phyloP scores from a whole-genome alignment of 2,797 vertebrate genomes.

The Simalia tracyae region DNA sequence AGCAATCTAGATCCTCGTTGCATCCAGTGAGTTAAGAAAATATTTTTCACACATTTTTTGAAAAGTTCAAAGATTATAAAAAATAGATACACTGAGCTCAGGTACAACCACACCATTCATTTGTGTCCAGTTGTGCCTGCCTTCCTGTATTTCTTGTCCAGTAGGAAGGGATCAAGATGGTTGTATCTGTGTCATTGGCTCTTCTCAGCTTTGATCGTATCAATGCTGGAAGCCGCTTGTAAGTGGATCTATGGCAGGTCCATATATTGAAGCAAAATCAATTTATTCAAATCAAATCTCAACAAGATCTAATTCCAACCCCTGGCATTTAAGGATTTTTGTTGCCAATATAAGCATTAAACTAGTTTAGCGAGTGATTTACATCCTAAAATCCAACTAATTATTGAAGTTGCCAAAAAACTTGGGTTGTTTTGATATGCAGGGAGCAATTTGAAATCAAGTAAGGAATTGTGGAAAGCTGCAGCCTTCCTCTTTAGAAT shows the following conservation, averaged over 20 bases:
- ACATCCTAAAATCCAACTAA: background rate
- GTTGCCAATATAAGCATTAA: conserved; percentile 40
- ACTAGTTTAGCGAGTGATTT: conserved; percentile 15
- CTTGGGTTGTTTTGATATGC: background rate
- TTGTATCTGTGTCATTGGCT: background rate
- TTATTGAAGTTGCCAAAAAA: conserved; percentile 10
- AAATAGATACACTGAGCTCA: background rate
- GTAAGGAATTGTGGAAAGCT: background rate
- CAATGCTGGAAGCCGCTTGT: background rate
- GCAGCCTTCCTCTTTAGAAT: background rate
- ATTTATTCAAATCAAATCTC: conserved; percentile 53
- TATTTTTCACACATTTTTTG: background rate
- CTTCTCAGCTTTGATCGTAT: background rate
- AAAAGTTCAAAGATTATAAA: background rate
- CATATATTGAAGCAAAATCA: conserved; percentile 39
- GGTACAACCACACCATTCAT: background rate
- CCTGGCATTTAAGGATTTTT: conserved; percentile 45
- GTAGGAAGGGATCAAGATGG: too few relatives aligned
- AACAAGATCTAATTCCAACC: conserved; percentile 37
- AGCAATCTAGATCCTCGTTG: background rate
- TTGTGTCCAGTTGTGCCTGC: background rate
- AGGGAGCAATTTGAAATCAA: background rate
- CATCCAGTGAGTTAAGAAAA: background rate
- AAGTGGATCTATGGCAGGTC: conserved; percentile 39
- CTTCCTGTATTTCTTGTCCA: background rate